phyloP scores from a whole-genome alignment of 2,888 invertebrate genomes.

The Habrosyne pyritoides region DNA sequence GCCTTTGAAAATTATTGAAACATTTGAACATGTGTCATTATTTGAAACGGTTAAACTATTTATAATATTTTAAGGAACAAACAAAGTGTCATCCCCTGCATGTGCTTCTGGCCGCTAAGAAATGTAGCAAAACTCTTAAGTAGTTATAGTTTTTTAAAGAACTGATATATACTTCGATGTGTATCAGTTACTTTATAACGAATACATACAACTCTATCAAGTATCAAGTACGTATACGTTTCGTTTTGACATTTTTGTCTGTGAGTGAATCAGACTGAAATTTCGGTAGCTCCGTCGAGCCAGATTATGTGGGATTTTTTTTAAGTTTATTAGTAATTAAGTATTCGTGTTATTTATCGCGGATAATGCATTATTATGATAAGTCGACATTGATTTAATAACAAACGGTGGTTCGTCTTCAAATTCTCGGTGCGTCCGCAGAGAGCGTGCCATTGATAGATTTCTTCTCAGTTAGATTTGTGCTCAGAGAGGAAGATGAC shows the following conservation, averaged over 20 bases:
- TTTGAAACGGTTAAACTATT: no score
- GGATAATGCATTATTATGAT: constrained; percentile 53
- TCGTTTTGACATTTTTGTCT: constrained; percentile 40
- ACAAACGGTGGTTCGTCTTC: constrained; percentile 41
- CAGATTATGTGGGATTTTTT: constrained; percentile 55
- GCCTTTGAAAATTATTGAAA: no score
- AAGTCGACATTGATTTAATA: constrained; percentile 52
- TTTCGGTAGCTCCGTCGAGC: constrained; percentile 60
- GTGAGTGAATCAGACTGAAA: constrained; percentile 41
- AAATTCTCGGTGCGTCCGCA: constrained; percentile 47
- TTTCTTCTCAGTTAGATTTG: constrained; percentile 59
- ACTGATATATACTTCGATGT: no score
- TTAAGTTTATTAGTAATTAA: constrained; percentile 58
- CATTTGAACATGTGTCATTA: no score
- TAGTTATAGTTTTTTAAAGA: no score
- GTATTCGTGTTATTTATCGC: constrained; percentile 50
- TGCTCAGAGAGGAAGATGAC: constrained; percentile 69
- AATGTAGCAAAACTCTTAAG: no score
- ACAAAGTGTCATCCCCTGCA: no score
- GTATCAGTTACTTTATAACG: no score
- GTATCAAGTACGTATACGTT: neutral
- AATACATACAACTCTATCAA: no score
- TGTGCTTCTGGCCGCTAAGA: no score
- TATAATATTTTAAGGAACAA: no score
- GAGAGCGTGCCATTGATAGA: constrained; percentile 57